These are phyloP conservation scores for Limulus polyphemus DNA, from an alignment of 2,888 invertebrate species.

Conservation along the genomic window DNA sequence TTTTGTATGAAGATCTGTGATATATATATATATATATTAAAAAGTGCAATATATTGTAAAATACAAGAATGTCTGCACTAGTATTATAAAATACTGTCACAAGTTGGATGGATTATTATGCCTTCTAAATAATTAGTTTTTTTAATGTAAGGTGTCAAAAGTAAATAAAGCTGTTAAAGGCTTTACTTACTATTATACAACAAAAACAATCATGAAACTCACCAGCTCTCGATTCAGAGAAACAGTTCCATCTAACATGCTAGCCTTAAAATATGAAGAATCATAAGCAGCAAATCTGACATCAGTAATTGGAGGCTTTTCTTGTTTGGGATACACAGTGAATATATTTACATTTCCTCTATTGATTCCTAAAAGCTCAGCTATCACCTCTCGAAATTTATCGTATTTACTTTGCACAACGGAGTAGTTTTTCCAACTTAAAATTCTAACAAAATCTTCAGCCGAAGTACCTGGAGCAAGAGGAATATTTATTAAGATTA, in stretches of 20 bases:
- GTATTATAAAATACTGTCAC: too few relatives aligned
- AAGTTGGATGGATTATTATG: too few relatives aligned
- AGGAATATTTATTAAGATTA: too few relatives aligned
- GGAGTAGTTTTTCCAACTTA: constrained; percentile 79
- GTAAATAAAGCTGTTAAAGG: too few relatives aligned
- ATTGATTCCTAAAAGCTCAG: constrained; percentile 66
- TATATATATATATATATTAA: too few relatives aligned
- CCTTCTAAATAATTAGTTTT: too few relatives aligned
- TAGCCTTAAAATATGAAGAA: constrained; percentile 88
- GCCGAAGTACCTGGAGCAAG: constrained; percentile 61
- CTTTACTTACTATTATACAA: constrained; percentile 15
- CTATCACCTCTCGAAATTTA: constrained; percentile 74
- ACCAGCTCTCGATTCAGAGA: constrained; percentile 78
- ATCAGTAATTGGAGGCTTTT: constrained; percentile 77
- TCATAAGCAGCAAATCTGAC: constrained; percentile 89
- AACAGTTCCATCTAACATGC: constrained; percentile 84
- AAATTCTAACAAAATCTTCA: constrained; percentile 82
- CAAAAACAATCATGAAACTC: constrained; percentile 11
- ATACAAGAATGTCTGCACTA: too few relatives aligned
- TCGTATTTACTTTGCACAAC: constrained; percentile 77
- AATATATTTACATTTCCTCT: constrained; percentile 88
- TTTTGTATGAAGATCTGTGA: too few relatives aligned
- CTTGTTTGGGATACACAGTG: constrained; percentile 70
- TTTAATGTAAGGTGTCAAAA: too few relatives aligned
- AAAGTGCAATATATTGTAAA: too few relatives aligned